Percentiles rank a stretch among this genome's conserved stretches.
Conservation (phyloP, 2,113 vertebrate species). For the Neopipo cinnamomea region DNA sequence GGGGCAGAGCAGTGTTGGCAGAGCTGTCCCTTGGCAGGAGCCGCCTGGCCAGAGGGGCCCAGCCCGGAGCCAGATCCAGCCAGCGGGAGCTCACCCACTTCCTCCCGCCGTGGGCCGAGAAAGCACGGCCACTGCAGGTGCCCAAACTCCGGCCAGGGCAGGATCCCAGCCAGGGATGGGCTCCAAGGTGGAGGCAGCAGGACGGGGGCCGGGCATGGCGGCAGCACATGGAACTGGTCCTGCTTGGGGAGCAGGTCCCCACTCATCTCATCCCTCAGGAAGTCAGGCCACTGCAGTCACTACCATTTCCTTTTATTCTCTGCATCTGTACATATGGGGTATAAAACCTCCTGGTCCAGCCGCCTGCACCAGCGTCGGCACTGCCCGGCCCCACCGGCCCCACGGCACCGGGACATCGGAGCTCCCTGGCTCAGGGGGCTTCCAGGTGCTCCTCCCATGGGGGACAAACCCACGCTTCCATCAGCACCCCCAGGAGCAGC, state of each 20-base stretch:
- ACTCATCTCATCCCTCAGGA: accelerated
- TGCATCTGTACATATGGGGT: conserved; percentile 29
- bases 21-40: background rate
- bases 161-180: background rate
- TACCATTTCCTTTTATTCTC: conserved; percentile 58
- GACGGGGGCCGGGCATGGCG: accelerated
- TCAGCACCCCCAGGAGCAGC: background rate
- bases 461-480: background rate
- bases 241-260: background rate
- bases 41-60: background rate
- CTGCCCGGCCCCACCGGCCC: background rate
- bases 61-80: conserved; percentile 16
- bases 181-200: background rate
- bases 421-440: background rate
- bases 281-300: background rate
- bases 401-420: accelerated
- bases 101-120: background rate
- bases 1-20: background rate
- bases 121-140: background rate
- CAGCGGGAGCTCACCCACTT: background rate
- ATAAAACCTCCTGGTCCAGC: conserved; percentile 16
- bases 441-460: background rate
- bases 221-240: background rate
- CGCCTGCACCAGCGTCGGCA: background rate
- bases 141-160: background rate